Evolutionary conservation across 2,113 vertebrate species (phyloP), one percentile per base, ranked within the genome.

Genomic region (Spea multiplicata): DNA sequence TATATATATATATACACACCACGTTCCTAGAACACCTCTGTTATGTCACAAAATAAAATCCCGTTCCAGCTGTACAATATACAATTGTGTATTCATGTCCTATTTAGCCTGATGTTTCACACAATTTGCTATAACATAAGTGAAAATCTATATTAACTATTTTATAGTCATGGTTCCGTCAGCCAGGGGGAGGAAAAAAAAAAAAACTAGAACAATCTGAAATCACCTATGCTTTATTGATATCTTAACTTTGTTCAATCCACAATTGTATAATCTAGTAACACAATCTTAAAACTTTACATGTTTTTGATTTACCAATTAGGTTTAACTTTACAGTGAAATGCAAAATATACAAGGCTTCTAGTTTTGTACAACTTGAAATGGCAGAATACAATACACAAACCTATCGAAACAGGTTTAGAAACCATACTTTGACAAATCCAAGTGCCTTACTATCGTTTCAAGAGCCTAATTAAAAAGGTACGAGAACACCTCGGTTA

Each of bases 151-250:
- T n/a, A n/a, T n/a, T n/a, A n/a, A n/a, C n/a, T n/a, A n/a, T n/a
- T n/a, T n/a, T n/a, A n/a, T n/a, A n/a, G n/a, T n/a, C n/a, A 7
- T 52, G 50, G 9, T 52, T 10, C 9, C 9, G 9, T 10, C 50
- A 7, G 50, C 9, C 50, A 59, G 6, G 14, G 6, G 10, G 10
- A 3, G n/a, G n/a, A n/a, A n/a, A 53, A 66, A 77, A 59, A 71
- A 70, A 62, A 71, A 44, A 49, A 78, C 76, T 78, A 78, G 46
- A 66, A 59, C 65, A 62, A 74, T 74, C 78, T 68, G 71, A 74
- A 73, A 80, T 73, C 52, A 68, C 71, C 78, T 80, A 80, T 59
- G 45, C 66, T 80, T 80, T 80, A 80, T 74, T 80, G 70, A 74
- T 79, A 64, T 74, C 53, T 80, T 73, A 50, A 68, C 66, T 73